These are phyloP conservation scores for Bombus sylvicola DNA, from an alignment of 1,140 invertebrate genomes.

Conservation along the genomic window DNA sequence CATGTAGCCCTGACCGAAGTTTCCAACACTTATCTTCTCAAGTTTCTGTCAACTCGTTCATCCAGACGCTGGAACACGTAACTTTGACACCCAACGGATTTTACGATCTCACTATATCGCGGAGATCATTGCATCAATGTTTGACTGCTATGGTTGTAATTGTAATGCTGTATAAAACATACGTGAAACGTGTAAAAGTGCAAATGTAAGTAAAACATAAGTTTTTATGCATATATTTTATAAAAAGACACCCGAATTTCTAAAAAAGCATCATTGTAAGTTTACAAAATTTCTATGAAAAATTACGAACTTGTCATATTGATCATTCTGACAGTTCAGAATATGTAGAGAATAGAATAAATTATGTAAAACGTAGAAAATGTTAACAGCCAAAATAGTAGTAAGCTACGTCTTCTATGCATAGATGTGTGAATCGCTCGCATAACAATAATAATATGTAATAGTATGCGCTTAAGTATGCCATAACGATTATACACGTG, in stretches of 20 bases:
- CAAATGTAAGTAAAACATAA: too few species aligned
- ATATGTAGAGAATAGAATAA: too few species aligned
- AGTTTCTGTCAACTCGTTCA: slow-evolving; percentile 2
- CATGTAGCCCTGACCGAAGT: neutral
- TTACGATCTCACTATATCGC: neutral
- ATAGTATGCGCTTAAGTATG: neutral
- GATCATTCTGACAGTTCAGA: too few species aligned
- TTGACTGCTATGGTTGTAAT: neutral
- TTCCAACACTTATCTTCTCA: neutral
- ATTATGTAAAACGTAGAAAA: neutral
- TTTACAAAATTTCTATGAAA: too few species aligned
- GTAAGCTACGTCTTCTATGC: neutral
- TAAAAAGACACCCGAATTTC: too few species aligned
- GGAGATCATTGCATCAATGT: neutral
- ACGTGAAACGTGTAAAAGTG: too few species aligned
- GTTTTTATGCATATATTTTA: too few species aligned
- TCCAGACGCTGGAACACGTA: neutral
- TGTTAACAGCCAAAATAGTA: neutral
- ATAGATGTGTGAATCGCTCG: neutral
- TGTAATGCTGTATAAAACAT: neutral
- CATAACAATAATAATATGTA: neutral
- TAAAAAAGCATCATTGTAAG: too few species aligned
- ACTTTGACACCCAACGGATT: neutral
- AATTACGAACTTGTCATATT: too few species aligned
- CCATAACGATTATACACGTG: neutral